phyloP scores from a whole-genome alignment of 1,140 invertebrate species.

The Episyrphus balteatus region DNA sequence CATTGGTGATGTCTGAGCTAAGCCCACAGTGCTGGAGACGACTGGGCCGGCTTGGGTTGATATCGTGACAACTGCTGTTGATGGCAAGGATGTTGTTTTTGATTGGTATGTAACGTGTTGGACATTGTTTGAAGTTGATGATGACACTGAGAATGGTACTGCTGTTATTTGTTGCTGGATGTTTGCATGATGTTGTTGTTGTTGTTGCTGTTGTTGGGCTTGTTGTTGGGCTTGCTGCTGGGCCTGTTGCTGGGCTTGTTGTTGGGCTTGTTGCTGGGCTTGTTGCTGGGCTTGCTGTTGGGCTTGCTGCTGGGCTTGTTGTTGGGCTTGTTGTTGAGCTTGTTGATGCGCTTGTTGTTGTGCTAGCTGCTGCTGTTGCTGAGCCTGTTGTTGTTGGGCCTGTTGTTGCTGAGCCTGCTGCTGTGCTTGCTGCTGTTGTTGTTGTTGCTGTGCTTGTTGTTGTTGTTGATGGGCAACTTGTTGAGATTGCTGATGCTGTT shows the following conservation, averaged over 20 bases:
- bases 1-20: constrained; percentile 13
- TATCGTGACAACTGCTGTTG: constrained; percentile 26
- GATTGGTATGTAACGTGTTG: constrained; percentile 8
- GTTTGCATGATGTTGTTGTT: constrained; percentile 10
- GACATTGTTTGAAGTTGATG: constrained; percentile 35
- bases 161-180: constrained; percentile 13
- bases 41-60: constrained; percentile 26
- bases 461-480: constrained; percentile 22
- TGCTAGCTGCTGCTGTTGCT: constrained; percentile 34
- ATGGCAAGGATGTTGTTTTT: constrained; percentile 13
- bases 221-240: constrained; percentile 22
- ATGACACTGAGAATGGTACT: constrained; percentile 38
- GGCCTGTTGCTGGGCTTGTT: constrained; percentile 27
- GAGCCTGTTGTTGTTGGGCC: constrained; percentile 22
- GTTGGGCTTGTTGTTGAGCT: constrained; percentile 24
- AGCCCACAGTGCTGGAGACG: constrained; percentile 16
- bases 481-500: constrained; percentile 32
- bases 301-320: constrained; percentile 8
- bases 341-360: constrained; percentile 23
- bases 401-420: constrained; percentile 17
- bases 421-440: constrained; percentile 19
- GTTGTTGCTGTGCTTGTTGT: constrained; percentile 16
- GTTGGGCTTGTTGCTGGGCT: constrained; percentile 15
- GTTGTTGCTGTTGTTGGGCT: constrained; percentile 22
- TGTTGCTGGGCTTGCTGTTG: constrained; percentile 20